Evolutionary conservation across 2,113 vertebrate species (phyloP).

Genomic region (Oncorhynchus kisutch): DNA sequence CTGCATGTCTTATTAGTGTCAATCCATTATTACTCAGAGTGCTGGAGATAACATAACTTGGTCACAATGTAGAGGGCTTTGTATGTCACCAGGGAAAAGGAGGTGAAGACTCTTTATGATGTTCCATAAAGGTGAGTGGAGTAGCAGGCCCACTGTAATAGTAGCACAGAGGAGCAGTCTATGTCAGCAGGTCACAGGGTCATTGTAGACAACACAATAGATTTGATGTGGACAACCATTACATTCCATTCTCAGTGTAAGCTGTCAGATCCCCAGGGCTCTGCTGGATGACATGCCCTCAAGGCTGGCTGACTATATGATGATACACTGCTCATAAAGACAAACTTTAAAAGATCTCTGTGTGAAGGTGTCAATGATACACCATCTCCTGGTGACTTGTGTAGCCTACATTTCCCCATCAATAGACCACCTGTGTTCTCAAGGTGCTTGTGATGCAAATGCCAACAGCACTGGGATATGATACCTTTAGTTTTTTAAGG

Average conservation of each 20-base stretch:
- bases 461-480: slow-evolving; percentile 17
- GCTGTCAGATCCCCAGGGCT: neutral
- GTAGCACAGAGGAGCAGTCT: neutral
- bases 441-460: slow-evolving; percentile 57
- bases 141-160: neutral
- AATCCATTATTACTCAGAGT: too few relatives aligned
- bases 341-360: slow-evolving; percentile 27
- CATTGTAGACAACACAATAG: neutral
- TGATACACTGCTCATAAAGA: slow-evolving; percentile 9
- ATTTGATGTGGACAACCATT: neutral
- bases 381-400: slow-evolving; percentile 27
- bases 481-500: neutral
- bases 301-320: neutral
- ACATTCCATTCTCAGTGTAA: neutral
- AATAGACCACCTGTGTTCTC: slow-evolving; percentile 40
- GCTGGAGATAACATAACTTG: too few relatives aligned
- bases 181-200: neutral
- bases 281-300: neutral
- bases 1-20: too few relatives aligned
- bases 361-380: slow-evolving; percentile 33
- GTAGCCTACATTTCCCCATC: slow-evolving; percentile 43
- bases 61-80: neutral
- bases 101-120: neutral
- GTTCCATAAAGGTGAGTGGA: neutral
- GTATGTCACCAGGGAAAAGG: neutral